A percentile compares a stretch with the other conserved stretches of the same genome.
phyloP scores from a whole-genome alignment of 2,888 invertebrate genomes.

The Lochmaea capreae region DNA sequence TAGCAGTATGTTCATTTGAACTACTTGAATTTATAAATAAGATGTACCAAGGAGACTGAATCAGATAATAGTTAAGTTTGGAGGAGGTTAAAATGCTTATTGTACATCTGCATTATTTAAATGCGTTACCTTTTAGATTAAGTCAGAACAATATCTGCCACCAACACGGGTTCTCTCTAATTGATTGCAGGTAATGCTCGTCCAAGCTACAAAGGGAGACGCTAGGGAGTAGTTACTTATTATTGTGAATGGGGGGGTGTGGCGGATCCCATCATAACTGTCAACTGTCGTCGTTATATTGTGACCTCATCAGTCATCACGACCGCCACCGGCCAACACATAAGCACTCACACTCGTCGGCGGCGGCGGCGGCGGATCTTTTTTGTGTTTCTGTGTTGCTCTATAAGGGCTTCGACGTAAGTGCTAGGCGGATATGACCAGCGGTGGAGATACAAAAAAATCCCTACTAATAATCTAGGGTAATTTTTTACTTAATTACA shows the following conservation, averaged over 20 bases:
- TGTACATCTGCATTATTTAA: too few species aligned
- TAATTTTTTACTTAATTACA: too few species aligned
- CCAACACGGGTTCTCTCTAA: conserved; percentile 7
- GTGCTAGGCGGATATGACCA: neutral
- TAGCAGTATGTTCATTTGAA: too few species aligned
- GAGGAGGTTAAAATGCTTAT: too few species aligned
- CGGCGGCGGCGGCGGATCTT: conserved; percentile 8
- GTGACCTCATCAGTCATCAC: conserved; percentile 60
- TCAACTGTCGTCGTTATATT: conserved; percentile 52
- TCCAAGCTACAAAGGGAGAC: conserved; percentile 13
- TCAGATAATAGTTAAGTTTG: too few species aligned
- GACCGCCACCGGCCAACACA: conserved; percentile 27
- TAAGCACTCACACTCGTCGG: conserved; percentile 2
- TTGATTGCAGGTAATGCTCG: conserved; percentile 34
- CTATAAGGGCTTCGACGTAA: neutral
- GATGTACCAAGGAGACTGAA: too few species aligned
- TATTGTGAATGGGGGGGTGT: conserved; percentile 49
- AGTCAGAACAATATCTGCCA: neutral
- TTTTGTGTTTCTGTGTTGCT: neutral
- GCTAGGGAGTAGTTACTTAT: conserved; percentile 47
- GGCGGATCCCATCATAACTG: conserved; percentile 55
- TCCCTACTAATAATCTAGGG: too few species aligned
- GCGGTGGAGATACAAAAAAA: neutral
- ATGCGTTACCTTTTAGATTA: conserved; percentile 14
- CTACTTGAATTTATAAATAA: too few species aligned